Conservation (phyloP, 30 jellyfish, hydroid and myxozoan genomes). For the Aurelia aurita complex sp. Pacific region DNA sequence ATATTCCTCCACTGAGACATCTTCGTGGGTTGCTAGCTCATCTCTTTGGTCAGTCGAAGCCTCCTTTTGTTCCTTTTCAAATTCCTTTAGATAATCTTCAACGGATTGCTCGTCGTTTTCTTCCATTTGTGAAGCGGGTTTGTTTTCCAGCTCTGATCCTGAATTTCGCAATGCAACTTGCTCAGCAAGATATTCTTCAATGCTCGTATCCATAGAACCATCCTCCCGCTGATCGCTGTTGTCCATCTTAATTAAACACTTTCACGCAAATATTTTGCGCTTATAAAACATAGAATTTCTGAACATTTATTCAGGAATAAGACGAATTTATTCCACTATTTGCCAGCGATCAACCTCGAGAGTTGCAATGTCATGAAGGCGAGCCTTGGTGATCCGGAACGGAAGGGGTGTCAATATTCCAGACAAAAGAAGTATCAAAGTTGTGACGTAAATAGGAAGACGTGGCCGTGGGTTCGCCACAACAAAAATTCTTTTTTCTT, state of each 20-base stretch:
- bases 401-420: neutral
- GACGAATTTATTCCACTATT: too few relatives aligned
- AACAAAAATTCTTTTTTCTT: too few relatives aligned
- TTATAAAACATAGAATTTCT: too few relatives aligned
- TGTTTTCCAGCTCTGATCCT: neutral
- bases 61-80: conserved; percentile 21
- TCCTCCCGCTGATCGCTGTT: too few relatives aligned
- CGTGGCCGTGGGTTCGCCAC: too few relatives aligned
- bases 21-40: conserved; percentile 6
- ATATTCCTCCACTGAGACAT: conserved; percentile 49
- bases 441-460: too few relatives aligned
- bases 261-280: too few relatives aligned
- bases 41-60: neutral
- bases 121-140: conserved; percentile 9
- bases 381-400: neutral
- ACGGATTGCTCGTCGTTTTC: conserved; percentile 24
- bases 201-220: conserved; percentile 18
- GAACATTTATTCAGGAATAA: too few relatives aligned
- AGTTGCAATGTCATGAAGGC: too few relatives aligned
- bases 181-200: conserved; percentile 60
- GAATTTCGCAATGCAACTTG: conserved; percentile 13
- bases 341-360: too few relatives aligned
- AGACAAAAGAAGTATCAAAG: too few relatives aligned
- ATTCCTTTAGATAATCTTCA: conserved; percentile 40
- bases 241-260: too few relatives aligned